Evolutionary conservation across 2,797 vertebrate species (phyloP).

Genomic region (Dallia pectoralis): DNA sequence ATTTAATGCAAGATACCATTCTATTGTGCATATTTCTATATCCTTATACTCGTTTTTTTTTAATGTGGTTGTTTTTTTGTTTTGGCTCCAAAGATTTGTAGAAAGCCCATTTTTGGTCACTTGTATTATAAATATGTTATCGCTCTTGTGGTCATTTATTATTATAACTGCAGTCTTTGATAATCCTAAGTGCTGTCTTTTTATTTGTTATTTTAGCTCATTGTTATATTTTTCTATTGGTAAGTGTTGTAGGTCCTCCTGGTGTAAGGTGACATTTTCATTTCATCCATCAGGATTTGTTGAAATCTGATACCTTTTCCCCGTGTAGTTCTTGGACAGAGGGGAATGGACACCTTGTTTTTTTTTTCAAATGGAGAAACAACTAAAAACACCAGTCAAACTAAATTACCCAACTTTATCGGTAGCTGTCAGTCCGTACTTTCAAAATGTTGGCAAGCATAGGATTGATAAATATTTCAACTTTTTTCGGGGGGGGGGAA

Average conservation of each 20-base stretch:
- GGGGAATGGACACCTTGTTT: slow-evolving; percentile 29
- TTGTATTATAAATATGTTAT: slow-evolving; percentile 69
- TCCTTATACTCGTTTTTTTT: slow-evolving; percentile 71
- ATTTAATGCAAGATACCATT: slow-evolving; percentile 73
- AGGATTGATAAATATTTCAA: slow-evolving; percentile 46
- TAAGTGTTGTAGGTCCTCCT: slow-evolving; percentile 41
- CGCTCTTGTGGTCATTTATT: slow-evolving; percentile 41
- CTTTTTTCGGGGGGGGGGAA: slow-evolving; percentile 29
- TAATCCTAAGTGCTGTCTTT: slow-evolving; percentile 62
- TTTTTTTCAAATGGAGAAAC: slow-evolving; percentile 17
- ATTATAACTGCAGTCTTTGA: slow-evolving; percentile 62
- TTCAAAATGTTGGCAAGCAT: slow-evolving; percentile 40
- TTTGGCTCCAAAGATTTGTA: slow-evolving; percentile 81
- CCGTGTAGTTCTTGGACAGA: slow-evolving; percentile 30
- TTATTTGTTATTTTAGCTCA: slow-evolving; percentile 57
- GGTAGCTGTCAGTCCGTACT: background rate
- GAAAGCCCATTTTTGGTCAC: slow-evolving; percentile 76
- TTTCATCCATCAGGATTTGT: slow-evolving; percentile 7
- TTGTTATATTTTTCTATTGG: slow-evolving; percentile 50
- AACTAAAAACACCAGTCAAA: slow-evolving; percentile 44
- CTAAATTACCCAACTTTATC: slow-evolving; percentile 9
- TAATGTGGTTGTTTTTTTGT: slow-evolving; percentile 68
- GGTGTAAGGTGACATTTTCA: slow-evolving; percentile 53
- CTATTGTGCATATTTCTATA: slow-evolving; percentile 76
- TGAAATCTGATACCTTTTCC: slow-evolving; percentile 5